Evolutionary conservation across 92 coral and sea anemone species (phyloP), one percentile per base, ranked within the genome.

Genomic region (Epizoanthus ramosus): DNA sequence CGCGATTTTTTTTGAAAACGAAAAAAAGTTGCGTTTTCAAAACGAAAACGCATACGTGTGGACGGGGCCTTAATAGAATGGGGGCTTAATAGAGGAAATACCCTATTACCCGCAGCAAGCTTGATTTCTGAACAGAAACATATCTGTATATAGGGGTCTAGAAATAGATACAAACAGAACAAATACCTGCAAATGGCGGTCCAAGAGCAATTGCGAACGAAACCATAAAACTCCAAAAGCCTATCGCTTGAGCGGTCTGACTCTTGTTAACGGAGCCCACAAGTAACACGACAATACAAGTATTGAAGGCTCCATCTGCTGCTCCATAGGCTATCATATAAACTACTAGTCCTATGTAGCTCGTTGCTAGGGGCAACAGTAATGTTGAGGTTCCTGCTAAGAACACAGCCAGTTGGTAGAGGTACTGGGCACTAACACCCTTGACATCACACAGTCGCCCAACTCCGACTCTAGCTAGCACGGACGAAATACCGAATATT

Each of bases 201-300:
- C 65, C 65, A 18, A 60, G 17, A 22, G 35, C 67, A 7, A 19
- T 63, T n/a, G 65, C 0, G 65, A 60, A 60, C 22, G 65, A 60
- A 8, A 60, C 5, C 10, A 23, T 60, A 18, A 60, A 60, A 60
- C 65, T 18, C 60, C 53, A 64, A 5, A 52, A 19, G 8, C 41
- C 63, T 18, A 21, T n/a, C 25, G 63, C 72, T 72, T 17, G 45
- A 28, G n/a, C 57, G 31, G 6, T 14, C 35, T 54, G 17, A 8
- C 63, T 47, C 28, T 81, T 73, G 57, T 60, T 67, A 79, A 81
- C 53, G 75, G 67, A 28, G 69, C 56, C 45, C 82, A 84, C 19
- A 80, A 80, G 41, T 52, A 63, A 18, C 22, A 60, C 22, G 12
- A 28, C 65, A 60, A 60, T 28, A 60, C 65, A 60, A 8, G 65